phyloP scores from a whole-genome alignment of 2,888 invertebrate genomes.

The Encarsia formosa region DNA sequence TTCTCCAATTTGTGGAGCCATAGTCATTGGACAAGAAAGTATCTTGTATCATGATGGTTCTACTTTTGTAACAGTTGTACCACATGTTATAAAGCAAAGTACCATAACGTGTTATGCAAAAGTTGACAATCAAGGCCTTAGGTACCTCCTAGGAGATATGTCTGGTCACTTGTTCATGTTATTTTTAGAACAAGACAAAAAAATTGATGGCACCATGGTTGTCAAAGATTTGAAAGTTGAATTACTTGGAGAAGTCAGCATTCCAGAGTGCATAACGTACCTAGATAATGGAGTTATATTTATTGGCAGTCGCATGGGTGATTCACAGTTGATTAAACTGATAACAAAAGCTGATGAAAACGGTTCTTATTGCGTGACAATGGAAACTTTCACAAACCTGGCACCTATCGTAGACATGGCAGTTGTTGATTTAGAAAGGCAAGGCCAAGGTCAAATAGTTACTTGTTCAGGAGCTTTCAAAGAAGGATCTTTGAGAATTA shows the following conservation, averaged over 20 bases:
- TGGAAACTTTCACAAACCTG: constrained; percentile 96
- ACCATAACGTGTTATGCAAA: constrained; percentile 92
- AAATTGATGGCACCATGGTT: constrained; percentile 68
- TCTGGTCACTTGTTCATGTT: constrained; percentile 95
- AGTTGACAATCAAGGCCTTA: constrained; percentile 84
- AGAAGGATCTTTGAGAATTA: constrained; percentile 94
- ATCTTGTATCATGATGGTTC: constrained; percentile 95
- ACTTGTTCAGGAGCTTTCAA: constrained; percentile 97
- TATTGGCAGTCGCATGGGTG: constrained; percentile 92
- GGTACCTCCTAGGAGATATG: constrained; percentile 92
- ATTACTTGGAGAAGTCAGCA: constrained; percentile 83
- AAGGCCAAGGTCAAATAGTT: constrained; percentile 96
- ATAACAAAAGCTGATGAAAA: constrained; percentile 79
- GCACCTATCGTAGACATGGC: constrained; percentile 98
- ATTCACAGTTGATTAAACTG: constrained; percentile 90
- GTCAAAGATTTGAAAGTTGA: constrained; percentile 94
- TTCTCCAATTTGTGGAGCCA: constrained; percentile 87
- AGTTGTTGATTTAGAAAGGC: constrained; percentile 92
- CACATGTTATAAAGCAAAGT: constrained; percentile 90
- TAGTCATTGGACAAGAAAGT: constrained; percentile 95
- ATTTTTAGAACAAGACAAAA: constrained; percentile 79
- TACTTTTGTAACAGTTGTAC: constrained; percentile 85
- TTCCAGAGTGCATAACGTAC: constrained; percentile 96
- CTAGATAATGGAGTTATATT: constrained; percentile 97
- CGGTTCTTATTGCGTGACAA: constrained; percentile 85